Evolutionary conservation across 2,113 vertebrate genomes (phyloP).

Genomic region (Oreochromis spilurus): DNA sequence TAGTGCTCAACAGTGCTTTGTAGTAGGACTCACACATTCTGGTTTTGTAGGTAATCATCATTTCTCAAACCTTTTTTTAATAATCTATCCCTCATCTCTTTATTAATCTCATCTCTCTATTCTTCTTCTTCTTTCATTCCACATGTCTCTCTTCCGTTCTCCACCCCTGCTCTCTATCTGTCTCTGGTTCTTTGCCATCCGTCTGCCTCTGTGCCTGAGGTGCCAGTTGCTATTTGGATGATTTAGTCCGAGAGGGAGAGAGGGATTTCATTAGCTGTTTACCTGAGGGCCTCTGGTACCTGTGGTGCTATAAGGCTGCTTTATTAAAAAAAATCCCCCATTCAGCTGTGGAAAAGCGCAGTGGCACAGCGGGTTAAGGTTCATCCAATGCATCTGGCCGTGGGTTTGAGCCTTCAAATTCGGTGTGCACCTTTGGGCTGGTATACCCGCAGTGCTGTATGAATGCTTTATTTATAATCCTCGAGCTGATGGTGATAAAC

Average conservation of each 20-base stretch:
- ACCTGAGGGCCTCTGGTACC: conserved; percentile 64
- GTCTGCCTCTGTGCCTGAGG: conserved; percentile 65
- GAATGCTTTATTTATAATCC: conserved; percentile 10
- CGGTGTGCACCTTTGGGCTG: neutral
- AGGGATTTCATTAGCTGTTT: conserved; percentile 77
- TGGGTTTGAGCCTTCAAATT: conserved; percentile 13
- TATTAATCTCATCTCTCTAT: neutral
- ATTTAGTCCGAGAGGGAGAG: conserved; percentile 64
- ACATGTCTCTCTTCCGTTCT: neutral
- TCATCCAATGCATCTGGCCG: conserved; percentile 29
- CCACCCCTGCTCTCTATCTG: neutral
- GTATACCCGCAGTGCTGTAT: neutral
- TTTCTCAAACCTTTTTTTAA: neutral
- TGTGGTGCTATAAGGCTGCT: conserved; percentile 49
- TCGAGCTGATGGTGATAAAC: neutral
- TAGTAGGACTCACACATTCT: neutral
- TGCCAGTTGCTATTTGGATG: conserved; percentile 72
- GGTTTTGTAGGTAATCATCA: neutral
- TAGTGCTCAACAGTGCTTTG: neutral
- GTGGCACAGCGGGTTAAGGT: conserved; percentile 30
- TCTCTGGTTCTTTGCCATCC: conserved; percentile 50
- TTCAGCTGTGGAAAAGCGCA: neutral
- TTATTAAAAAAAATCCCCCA: conserved; percentile 51
- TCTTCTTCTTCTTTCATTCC: neutral
- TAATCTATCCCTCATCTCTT: neutral